Base-by-base conservation (phyloP, 2,888 invertebrate genomes). In the Colletes collaris region DNA sequence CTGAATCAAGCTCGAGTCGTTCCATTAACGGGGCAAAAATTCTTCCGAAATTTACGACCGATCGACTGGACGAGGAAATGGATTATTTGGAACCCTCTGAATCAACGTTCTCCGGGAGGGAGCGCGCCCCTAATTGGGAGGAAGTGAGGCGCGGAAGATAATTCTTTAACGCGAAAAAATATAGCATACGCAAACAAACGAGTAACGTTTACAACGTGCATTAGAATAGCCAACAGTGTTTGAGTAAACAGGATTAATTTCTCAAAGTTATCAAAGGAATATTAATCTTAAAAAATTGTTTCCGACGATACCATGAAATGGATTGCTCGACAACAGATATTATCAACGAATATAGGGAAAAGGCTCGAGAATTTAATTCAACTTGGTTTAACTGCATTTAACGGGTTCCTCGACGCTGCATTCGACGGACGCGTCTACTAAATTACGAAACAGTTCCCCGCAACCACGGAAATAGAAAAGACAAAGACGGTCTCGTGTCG, bases 361-460 rank as follows among this genome's bases (percentile, higher is more conserved):
- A 68, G 46, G 10, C 53, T 5, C 16, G 19, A 35, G 80, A 63
- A 71, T 81, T 64, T 75, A 71, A 81, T 81, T 80, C 75, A 71
- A 81, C 67, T 80, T 67, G 63, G 62, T 74, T 71, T 60, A 81
- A 69, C 53, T 71, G 62, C 73, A 76, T 73, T 73, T 81, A 76
- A 76, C 67, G 66, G 50, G 46, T 44, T 64, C 11, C 67, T 69
- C 58, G 64, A 69, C 72, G 44, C 59, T 7, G 59, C 63, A 59
- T 72, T 53, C 10, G 27, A 50, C 76, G 64, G 72, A 73, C 70
- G 76, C 59, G 55, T 4, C 73, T 66, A 66, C 55, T 76, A 76
- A 81, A 81, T 81, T 76, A 71, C 81, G 67, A 59, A 81, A 60
- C 66, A 67, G 82, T 66, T 81, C 27, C 27, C 27, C 44, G 52